phyloP scores from a whole-genome alignment of 2,113 vertebrate genomes.

The Cephalopterus ornatus region DNA sequence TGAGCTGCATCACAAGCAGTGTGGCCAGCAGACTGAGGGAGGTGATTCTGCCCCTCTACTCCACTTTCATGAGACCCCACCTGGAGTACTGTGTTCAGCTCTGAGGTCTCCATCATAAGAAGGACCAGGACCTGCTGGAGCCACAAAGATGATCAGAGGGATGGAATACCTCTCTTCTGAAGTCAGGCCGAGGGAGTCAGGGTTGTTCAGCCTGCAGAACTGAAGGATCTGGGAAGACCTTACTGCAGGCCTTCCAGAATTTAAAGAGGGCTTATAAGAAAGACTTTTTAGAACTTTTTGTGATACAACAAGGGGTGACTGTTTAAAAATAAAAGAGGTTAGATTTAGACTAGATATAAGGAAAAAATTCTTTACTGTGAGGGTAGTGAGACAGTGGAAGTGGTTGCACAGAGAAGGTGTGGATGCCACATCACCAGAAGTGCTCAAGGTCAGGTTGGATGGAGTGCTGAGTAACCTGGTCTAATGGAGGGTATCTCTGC shows the following conservation, averaged over 20 bases:
- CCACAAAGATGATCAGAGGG: background rate
- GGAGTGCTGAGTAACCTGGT: background rate
- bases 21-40: accelerated
- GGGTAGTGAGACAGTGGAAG: background rate
- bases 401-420: background rate
- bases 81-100: too few species aligned
- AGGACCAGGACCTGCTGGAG: background rate
- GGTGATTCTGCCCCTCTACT: background rate
- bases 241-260: background rate
- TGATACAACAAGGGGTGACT: background rate
- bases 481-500: background rate
- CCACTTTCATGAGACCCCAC: background rate
- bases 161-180: background rate
- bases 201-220: background rate
- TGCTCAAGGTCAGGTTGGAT: background rate
- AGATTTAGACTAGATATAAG: background rate
- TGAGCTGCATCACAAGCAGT: background rate
- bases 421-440: background rate
- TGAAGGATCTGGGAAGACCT: background rate
- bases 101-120: accelerated
- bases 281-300: background rate
- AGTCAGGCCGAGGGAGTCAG: background rate
- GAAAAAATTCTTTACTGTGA: background rate
- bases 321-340: background rate
- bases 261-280: too few species aligned